phyloP scores from a whole-genome alignment of 2,888 invertebrate genomes.

The Plusia festucae region DNA sequence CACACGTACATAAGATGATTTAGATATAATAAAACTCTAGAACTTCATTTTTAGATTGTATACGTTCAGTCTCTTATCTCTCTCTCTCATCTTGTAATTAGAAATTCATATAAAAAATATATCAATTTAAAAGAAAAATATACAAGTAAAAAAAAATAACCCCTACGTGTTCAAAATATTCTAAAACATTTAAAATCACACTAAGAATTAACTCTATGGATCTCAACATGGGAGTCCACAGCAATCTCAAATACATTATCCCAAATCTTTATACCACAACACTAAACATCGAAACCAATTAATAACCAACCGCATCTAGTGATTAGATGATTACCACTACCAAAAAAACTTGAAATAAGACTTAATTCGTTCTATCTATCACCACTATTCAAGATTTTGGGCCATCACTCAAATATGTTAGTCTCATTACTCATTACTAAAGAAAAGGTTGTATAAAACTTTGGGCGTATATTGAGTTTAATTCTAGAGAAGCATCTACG shows the following conservation, averaged over 20 bases:
- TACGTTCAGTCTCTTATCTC: too few relatives aligned
- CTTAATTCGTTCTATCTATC: constrained; percentile 57
- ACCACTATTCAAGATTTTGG: constrained; percentile 44
- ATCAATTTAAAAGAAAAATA: too few relatives aligned
- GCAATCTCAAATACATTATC: constrained; percentile 30
- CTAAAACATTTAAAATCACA: too few relatives aligned
- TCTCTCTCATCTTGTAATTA: too few relatives aligned
- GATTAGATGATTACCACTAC: constrained; percentile 42
- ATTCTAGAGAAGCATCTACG: constrained; percentile 49
- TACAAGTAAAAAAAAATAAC: too few relatives aligned
- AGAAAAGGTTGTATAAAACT: constrained; percentile 47
- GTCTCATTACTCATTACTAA: constrained; percentile 49
- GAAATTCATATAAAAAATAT: too few relatives aligned
- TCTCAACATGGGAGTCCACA: constrained; percentile 5
- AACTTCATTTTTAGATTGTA: too few relatives aligned
- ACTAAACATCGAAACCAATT: constrained; percentile 40
- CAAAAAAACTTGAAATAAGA: constrained; percentile 34
- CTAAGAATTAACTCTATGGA: constrained; percentile 1
- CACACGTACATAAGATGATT: not conserved
- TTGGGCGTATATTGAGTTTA: constrained; percentile 56
- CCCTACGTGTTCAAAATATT: too few relatives aligned
- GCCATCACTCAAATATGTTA: constrained; percentile 51
- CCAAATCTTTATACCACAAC: constrained; percentile 25
- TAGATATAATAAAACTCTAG: not conserved
- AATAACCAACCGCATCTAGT: constrained; percentile 30